Conservation (phyloP, 2,797 vertebrate species). For the Poeciliopsis presidionis region DNA sequence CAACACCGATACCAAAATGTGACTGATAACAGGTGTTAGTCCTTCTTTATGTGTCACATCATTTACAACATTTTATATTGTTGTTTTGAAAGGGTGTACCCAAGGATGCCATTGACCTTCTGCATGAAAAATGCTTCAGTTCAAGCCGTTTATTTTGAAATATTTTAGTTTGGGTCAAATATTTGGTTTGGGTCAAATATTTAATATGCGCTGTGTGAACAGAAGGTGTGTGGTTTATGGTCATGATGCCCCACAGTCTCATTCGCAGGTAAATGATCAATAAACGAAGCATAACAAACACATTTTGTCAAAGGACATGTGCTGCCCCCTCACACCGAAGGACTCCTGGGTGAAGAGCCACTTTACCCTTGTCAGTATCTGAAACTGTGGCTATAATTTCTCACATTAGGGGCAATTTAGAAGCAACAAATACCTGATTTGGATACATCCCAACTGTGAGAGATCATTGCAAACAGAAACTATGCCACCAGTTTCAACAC, state of each 20-base stretch:
- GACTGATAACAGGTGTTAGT: not conserved
- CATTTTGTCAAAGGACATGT: not conserved
- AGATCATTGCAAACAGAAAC: not conserved
- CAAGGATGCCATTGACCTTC: not conserved
- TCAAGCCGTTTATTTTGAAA: not conserved
- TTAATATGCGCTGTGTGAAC: not conserved
- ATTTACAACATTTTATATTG: not conserved
- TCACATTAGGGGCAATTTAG: not conserved
- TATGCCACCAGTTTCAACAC: not conserved
- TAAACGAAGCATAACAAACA: not conserved
- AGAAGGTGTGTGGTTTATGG: not conserved
- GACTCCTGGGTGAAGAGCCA: not conserved
- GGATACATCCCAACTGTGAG: not conserved
- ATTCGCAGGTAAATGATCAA: not conserved
- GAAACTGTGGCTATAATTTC: not conserved
- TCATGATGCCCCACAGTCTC: not conserved
- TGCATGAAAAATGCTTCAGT: not conserved
- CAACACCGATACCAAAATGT: conserved; percentile 5
- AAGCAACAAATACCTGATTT: not conserved
- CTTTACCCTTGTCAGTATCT: not conserved
- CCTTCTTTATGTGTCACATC: not conserved
- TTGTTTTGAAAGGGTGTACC: not conserved
- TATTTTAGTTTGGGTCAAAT: too few relatives aligned
- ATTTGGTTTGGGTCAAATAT: too few relatives aligned
- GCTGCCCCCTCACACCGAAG: not conserved